Evolutionary conservation across 2,888 invertebrate species (phyloP), one percentile per base, ranked within the genome.

Genomic region (Abrostola triplasia): DNA sequence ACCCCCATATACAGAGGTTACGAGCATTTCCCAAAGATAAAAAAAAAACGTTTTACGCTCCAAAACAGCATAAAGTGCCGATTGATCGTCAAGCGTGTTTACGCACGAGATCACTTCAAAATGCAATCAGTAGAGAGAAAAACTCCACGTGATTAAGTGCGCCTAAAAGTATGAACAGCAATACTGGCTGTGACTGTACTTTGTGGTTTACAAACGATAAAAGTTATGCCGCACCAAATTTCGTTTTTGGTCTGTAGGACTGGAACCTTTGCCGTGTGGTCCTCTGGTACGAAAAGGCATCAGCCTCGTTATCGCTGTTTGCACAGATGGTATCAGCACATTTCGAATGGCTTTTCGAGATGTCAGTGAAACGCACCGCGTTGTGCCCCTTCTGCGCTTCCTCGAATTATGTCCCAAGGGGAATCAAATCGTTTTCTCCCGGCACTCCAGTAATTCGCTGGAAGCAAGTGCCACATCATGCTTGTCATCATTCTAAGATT

Each of bases 81-180:
- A 73, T 36, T 13, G 69, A 54, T 71, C 59, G 53, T 9, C 38
- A 63, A 59, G 44, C 53, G 44, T 37, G 47, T 74, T 69, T 59
- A 69, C 74, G 59, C 74, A 73, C 53, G 59, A 74, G 49, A 50
- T 69, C 56, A 36, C 53, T 69, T 48, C 58, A 69, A 74, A 74
- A 74, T 41, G 63, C 74, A 71, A 74, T 69, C 74, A 69, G 52
- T 57, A 50, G 47, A 38, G 51, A 60, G 51, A 55, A 73, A 59
- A 52, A 24, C 11, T 36, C 12, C 11, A 50, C 37, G 41, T 63
- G 44, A 71, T 69, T 55, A 69, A 73, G 74, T 41, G 12, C 51
- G 24, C 13, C 44, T 11, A 52, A 68, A 69, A 63, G 56, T 59
- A 59, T 58, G 42, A 59, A 59, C 50, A 58, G 61, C 47, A 42